phyloP scores from a whole-genome alignment of 1,140 invertebrate species.

The Neodiprion pinetum region DNA sequence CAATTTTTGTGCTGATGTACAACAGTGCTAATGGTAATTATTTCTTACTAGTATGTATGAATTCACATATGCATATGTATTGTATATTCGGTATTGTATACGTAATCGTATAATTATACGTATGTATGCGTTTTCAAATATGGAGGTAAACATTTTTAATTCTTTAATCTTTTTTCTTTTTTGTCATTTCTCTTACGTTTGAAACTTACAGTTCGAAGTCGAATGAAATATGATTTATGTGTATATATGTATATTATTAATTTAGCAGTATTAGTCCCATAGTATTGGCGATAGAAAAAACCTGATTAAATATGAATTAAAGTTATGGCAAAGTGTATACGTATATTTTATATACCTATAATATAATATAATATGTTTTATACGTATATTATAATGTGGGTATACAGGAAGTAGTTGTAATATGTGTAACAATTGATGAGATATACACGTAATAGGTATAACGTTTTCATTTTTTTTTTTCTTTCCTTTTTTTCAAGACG shows the following conservation, averaged over 20 bases:
- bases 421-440: slow-evolving; percentile 26
- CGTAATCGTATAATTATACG: background rate
- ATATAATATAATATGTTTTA: slow-evolving; percentile 42
- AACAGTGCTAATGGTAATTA: slow-evolving; percentile 40
- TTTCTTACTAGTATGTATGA: slow-evolving; percentile 35
- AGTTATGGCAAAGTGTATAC: slow-evolving; percentile 1
- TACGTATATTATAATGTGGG: slow-evolving; percentile 33
- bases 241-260: background rate
- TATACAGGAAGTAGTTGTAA: slow-evolving; percentile 28
- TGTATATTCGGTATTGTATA: too few relatives aligned
- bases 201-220: background rate
- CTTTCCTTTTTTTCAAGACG: slow-evolving; percentile 19
- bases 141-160: slow-evolving; percentile 32
- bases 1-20: slow-evolving; percentile 44
- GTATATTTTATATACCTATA: slow-evolving; percentile 22
- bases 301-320: slow-evolving; percentile 35
- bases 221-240: background rate
- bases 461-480: background rate
- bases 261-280: slow-evolving; percentile 46
- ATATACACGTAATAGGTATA: slow-evolving; percentile 29
- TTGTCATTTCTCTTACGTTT: background rate
- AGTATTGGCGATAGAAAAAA: slow-evolving; percentile 45
- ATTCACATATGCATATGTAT: slow-evolving; percentile 25
- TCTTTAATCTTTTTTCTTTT: background rate
- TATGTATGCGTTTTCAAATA: slow-evolving; percentile 33